Conservation (phyloP, 1,140 invertebrate genomes). For the Zaprionus africanus region DNA sequence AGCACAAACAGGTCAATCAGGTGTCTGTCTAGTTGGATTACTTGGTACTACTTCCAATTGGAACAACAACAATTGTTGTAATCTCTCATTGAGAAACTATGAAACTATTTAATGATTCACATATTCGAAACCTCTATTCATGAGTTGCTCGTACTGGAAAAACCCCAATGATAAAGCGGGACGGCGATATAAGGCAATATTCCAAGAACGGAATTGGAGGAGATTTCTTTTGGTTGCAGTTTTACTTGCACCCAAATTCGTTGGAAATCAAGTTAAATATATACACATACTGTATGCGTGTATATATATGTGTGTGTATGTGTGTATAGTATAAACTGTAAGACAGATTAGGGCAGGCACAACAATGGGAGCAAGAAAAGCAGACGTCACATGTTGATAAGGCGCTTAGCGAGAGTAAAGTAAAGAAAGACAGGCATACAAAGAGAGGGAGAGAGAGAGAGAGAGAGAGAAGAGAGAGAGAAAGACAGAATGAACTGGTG, state of each 20-base stretch:
- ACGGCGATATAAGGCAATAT: background rate
- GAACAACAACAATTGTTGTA: background rate
- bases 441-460: background rate
- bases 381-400: constrained; percentile 48
- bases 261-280: constrained; percentile 23
- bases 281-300: background rate
- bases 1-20: background rate
- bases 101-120: background rate
- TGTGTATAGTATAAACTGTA: constrained; percentile 6
- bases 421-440: constrained; percentile 8
- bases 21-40: background rate
- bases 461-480: constrained; percentile 2
- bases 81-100: background rate
- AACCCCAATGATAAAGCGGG: background rate
- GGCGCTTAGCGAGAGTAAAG: constrained; percentile 3
- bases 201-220: constrained; percentile 8
- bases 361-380: constrained; percentile 36
- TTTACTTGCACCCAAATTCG: constrained; percentile 24
- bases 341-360: constrained; percentile 42
- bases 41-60: background rate
- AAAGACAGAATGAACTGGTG: background rate
- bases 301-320: background rate
- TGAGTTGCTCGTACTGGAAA: background rate
- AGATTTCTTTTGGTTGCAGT: constrained; percentile 25
- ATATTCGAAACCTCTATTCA: background rate